Evolutionary conservation across 2,888 invertebrate genomes (phyloP).

Genomic region (Leptinotarsa tumamoca): DNA sequence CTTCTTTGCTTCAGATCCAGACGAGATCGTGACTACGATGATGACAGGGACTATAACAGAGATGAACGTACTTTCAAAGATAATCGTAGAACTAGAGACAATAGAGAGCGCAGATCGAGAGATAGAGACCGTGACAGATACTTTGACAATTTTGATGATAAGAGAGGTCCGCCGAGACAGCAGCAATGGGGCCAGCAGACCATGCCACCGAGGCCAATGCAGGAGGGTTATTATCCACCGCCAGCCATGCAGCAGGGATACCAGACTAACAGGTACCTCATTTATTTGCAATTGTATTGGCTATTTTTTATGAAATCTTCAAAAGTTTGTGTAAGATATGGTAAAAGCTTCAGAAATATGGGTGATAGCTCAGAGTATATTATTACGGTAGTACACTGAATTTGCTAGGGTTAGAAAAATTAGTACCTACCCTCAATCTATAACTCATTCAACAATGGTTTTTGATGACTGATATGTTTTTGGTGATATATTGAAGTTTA

Average conservation of each 20-base stretch:
- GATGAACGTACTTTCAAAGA: constrained; percentile 51
- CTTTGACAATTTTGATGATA: constrained; percentile 46
- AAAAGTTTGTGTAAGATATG: constrained; percentile 28
- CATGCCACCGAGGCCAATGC: constrained; percentile 38
- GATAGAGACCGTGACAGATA: constrained; percentile 45
- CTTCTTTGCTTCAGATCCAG: constrained; percentile 52
- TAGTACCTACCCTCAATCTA: background rate
- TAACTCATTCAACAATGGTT: background rate
- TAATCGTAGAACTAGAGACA: constrained; percentile 32
- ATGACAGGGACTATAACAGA: constrained; percentile 57
- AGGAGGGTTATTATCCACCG: constrained; percentile 53
- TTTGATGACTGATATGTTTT: too few species aligned
- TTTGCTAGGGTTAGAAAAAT: background rate
- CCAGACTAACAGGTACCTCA: constrained; percentile 55
- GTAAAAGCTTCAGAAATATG: constrained; percentile 4
- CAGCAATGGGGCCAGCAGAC: constrained; percentile 43
- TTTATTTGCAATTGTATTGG: constrained; percentile 38
- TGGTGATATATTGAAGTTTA: too few species aligned
- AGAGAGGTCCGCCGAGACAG: constrained; percentile 37
- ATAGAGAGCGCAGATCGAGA: constrained; percentile 42
- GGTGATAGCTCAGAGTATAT: background rate
- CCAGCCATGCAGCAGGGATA: constrained; percentile 50
- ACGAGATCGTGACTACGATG: constrained; percentile 54
- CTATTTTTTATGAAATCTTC: background rate
- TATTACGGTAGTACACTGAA: background rate